phyloP scores from a whole-genome alignment of 1,140 invertebrate genomes.

The Propsilocerus akamusi region DNA sequence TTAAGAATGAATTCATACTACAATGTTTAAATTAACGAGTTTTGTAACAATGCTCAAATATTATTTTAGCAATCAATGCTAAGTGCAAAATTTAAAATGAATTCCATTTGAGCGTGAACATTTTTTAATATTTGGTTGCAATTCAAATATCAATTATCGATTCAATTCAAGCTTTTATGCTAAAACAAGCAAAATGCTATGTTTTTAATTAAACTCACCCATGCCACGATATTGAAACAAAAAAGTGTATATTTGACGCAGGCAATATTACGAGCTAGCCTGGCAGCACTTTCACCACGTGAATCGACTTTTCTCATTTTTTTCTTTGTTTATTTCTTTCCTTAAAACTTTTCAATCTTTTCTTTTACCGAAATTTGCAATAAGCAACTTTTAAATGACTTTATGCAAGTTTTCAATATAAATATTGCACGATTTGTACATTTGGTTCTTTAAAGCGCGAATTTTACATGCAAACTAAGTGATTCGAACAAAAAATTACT shows the following conservation, averaged over 20 bases:
- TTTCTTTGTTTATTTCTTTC: neutral
- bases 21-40: too few species aligned
- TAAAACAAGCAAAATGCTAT: neutral
- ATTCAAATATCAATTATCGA: too few species aligned
- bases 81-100: too few species aligned
- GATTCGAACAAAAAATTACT: neutral
- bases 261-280: slow-evolving; percentile 42
- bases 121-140: too few species aligned
- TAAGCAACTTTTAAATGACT: neutral
- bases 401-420: neutral
- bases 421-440: neutral
- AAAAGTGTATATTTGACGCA: slow-evolving; percentile 50
- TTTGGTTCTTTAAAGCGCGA: neutral
- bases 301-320: slow-evolving; percentile 26
- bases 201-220: slow-evolving; percentile 30
- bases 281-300: slow-evolving; percentile 25
- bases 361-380: neutral
- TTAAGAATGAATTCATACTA: too few species aligned
- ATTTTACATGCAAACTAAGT: neutral
- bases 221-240: slow-evolving; percentile 46
- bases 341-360: neutral
- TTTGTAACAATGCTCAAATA: too few species aligned
- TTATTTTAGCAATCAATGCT: too few species aligned
- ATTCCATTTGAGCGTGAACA: too few species aligned
- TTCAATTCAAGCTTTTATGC: too few species aligned